Percentiles rank a stretch among this genome's conserved stretches.
Evolutionary conservation across 2,113 vertebrate species (phyloP).

Genomic region (Neogale vison): DNA sequence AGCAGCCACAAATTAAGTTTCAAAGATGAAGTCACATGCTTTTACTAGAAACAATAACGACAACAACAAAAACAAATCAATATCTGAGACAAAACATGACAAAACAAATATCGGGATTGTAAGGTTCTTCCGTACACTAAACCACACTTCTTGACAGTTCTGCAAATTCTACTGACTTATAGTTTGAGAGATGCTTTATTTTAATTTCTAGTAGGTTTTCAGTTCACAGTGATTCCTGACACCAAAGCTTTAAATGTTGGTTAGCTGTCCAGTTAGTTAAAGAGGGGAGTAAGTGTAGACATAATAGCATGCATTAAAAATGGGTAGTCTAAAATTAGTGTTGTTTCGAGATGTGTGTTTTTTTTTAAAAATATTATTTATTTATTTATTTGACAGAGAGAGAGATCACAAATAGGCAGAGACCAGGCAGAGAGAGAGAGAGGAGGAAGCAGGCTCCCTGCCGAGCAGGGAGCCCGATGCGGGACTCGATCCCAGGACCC

Average conservation of each 20-base stretch:
- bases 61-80: not conserved
- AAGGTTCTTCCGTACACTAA: not conserved
- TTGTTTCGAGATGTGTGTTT: not conserved
- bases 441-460: no score
- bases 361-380: no score
- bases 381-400: no score
- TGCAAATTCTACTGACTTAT: not conserved
- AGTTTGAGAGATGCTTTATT: constrained; percentile 10
- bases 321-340: not conserved
- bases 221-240: constrained; percentile 18
- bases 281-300: not conserved
- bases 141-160: not conserved
- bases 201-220: not conserved
- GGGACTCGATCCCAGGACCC: no score
- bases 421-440: no score
- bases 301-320: not conserved
- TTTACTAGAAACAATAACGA: not conserved
- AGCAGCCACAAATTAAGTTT: not conserved
- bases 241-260: constrained; percentile 19
- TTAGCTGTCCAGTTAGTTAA: not conserved
- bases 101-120: not conserved
- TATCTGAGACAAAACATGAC: not conserved
- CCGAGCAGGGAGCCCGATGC: no score
- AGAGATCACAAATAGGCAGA: no score
- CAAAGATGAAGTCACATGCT: not conserved